Evolutionary conservation across 2,888 invertebrate genomes (phyloP).

Genomic region (Rugalucina vietnamica): DNA sequence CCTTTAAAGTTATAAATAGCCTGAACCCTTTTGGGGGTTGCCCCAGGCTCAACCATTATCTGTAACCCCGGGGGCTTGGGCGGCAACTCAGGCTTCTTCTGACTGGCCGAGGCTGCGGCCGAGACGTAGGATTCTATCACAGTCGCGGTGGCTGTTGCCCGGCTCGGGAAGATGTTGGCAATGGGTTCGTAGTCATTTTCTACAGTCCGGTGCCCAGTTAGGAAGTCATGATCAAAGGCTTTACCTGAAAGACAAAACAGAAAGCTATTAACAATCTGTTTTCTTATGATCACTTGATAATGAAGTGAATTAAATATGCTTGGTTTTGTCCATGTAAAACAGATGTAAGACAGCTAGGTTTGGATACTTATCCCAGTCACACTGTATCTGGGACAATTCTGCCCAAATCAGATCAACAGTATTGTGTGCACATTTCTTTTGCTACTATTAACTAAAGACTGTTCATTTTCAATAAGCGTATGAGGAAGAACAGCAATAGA

Average conservation of each 20-base stretch:
- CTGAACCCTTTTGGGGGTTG: constrained; percentile 87
- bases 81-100: constrained; percentile 60
- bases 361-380: too few species aligned
- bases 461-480: too few species aligned
- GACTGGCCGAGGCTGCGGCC: constrained; percentile 37
- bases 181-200: constrained; percentile 72
- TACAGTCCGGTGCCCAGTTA: constrained; percentile 35
- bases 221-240: constrained; percentile 51
- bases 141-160: constrained; percentile 64
- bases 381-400: too few species aligned
- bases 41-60: constrained; percentile 72
- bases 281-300: too few species aligned
- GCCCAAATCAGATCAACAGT: too few species aligned
- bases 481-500: too few species aligned
- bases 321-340: too few species aligned
- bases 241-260: constrained; percentile 45
- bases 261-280: too few species aligned
- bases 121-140: constrained; percentile 57
- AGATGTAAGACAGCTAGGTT: too few species aligned
- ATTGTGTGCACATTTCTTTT: too few species aligned
- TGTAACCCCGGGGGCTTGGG: constrained; percentile 66
- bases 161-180: constrained; percentile 53
- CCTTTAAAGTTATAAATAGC: constrained; percentile 97
- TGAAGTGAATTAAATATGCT: too few species aligned
- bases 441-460: too few species aligned